Conservation (phyloP, 2,888 invertebrate species). For the Lepidochitona cinerea region DNA sequence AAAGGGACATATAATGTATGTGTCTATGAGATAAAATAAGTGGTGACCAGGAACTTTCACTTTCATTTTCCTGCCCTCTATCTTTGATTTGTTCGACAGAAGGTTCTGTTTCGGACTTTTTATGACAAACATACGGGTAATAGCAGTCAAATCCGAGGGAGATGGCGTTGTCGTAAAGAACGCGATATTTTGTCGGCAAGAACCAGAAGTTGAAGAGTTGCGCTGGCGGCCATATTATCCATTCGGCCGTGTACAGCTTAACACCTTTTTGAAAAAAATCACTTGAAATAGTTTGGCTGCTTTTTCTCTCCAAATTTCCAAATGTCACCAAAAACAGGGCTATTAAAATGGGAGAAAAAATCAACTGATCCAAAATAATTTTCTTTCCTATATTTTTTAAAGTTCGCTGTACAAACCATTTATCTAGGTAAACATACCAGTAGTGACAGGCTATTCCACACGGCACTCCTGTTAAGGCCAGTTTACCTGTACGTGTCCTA, state of each 20-base stretch:
- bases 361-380: slow-evolving; percentile 84
- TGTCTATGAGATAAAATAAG: no score
- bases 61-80: no score
- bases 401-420: slow-evolving; percentile 79
- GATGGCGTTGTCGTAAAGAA: slow-evolving; percentile 77
- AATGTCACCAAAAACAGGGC: slow-evolving; percentile 83
- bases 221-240: slow-evolving; percentile 93
- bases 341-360: slow-evolving; percentile 87
- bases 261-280: slow-evolving; percentile 82
- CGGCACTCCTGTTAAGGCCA: slow-evolving; percentile 83
- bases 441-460: slow-evolving; percentile 87
- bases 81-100: no score
- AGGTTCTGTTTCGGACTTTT: slow-evolving; percentile 23
- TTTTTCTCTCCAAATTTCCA: slow-evolving; percentile 80
- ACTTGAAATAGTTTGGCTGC: slow-evolving; percentile 66
- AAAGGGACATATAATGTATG: no score
- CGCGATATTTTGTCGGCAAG: slow-evolving; percentile 85
- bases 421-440: slow-evolving; percentile 88
- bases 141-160: slow-evolving; percentile 64
- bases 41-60: no score
- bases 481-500: slow-evolving; percentile 78
- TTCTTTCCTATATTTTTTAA: slow-evolving; percentile 77
- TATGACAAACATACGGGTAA: slow-evolving; percentile 61
- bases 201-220: slow-evolving; percentile 94
- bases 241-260: slow-evolving; percentile 87